phyloP scores from a whole-genome alignment of 2,888 invertebrate genomes.

The Sphinx pinastri region DNA sequence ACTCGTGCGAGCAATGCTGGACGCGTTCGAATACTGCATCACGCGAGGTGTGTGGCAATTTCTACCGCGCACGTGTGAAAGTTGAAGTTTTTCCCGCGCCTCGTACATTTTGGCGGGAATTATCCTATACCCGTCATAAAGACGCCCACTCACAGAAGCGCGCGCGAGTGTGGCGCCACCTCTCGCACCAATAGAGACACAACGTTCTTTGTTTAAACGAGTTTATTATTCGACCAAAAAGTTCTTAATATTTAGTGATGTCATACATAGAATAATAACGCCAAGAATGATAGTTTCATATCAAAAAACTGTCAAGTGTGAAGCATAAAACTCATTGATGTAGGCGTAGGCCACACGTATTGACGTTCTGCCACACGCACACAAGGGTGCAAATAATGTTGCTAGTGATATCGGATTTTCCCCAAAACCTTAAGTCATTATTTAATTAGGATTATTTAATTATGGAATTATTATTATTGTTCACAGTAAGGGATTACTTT shows the following conservation, averaged over 20 bases:
- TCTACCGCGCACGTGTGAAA: slow-evolving; percentile 47
- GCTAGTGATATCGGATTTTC: too few species aligned
- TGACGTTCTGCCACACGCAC: too few species aligned
- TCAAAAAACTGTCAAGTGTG: too few species aligned
- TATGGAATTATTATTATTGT: too few species aligned
- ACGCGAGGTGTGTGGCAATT: slow-evolving; percentile 23
- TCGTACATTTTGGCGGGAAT: slow-evolving; percentile 53
- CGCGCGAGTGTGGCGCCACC: slow-evolving; percentile 41
- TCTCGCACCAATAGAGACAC: slow-evolving; percentile 32
- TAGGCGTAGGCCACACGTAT: too few species aligned
- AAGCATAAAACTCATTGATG: too few species aligned
- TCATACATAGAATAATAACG: too few species aligned
- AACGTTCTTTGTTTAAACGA: slow-evolving; percentile 23
- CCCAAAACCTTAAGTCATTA: too few species aligned
- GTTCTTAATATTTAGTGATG: neutral
- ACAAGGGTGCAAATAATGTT: too few species aligned
- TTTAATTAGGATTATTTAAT: too few species aligned
- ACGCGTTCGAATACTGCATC: slow-evolving; percentile 27
- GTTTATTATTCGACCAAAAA: slow-evolving; percentile 17
- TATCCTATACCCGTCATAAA: slow-evolving; percentile 43
- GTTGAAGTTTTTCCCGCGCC: slow-evolving; percentile 55
- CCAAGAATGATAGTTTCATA: too few species aligned
- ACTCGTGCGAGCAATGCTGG: slow-evolving; percentile 14
- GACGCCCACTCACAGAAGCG: slow-evolving; percentile 40
- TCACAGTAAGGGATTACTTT: too few species aligned